Conservation (phyloP, 37 sponge, comb jelly and placozoan species). For the Agelas oroides region DNA sequence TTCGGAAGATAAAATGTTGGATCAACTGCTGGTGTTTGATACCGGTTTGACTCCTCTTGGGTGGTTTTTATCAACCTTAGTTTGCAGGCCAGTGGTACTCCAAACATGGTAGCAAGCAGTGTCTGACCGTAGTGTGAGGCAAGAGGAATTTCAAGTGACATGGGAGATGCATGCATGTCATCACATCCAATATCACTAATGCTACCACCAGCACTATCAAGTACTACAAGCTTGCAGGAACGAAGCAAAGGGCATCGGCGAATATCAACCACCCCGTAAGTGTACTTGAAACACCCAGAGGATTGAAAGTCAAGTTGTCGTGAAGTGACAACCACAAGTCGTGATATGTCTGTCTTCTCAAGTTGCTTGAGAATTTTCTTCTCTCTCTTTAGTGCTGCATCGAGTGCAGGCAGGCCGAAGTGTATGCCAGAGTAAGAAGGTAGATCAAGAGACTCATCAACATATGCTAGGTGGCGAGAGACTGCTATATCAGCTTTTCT, state of each 20-base stretch:
- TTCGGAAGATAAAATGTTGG: constrained; percentile 44
- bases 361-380: constrained; percentile 31
- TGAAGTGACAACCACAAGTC: neutral
- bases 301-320: constrained; percentile 20
- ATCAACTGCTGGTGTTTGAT: neutral
- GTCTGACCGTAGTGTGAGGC: constrained; percentile 71
- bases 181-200: constrained; percentile 55
- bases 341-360: constrained; percentile 48
- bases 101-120: constrained; percentile 28
- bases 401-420: neutral
- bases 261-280: constrained; percentile 67
- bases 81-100: constrained; percentile 46
- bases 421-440: constrained; percentile 49
- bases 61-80: neutral
- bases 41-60: neutral
- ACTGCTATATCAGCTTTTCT: constrained; percentile 25
- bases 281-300: constrained; percentile 27
- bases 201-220: constrained; percentile 46
- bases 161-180: constrained; percentile 26
- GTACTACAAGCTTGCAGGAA: constrained; percentile 56
- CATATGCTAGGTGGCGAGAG: constrained; percentile 33
- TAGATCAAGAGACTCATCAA: constrained; percentile 17
- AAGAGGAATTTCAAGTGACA: constrained; percentile 55
- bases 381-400: constrained; percentile 30
- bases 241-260: constrained; percentile 59